phyloP scores from a whole-genome alignment of 2,888 invertebrate genomes.

The Mesorhabditis spiculigera region DNA sequence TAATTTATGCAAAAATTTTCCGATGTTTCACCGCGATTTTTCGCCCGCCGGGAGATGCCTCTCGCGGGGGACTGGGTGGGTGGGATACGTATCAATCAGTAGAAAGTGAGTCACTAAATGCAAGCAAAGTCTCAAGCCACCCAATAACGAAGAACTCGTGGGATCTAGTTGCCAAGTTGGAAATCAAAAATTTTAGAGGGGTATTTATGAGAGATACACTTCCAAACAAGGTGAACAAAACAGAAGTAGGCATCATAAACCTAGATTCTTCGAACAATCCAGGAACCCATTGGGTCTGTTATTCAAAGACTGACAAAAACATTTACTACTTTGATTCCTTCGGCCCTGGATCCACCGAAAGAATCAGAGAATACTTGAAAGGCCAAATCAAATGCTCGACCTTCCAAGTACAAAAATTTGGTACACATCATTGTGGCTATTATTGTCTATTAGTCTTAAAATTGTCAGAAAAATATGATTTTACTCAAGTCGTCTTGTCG shows the following conservation, averaged over 20 bases:
- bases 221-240: conserved; percentile 16
- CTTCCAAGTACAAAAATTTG: conserved; percentile 27
- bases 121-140: conserved; percentile 15
- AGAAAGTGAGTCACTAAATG: no score
- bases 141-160: conserved; percentile 18
- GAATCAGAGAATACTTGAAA: no score
- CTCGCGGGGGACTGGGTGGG: no score
- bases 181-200: conserved; percentile 21
- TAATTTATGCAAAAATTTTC: no score
- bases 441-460: conserved; percentile 23
- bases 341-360: no score
- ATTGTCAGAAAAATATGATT: conserved; percentile 16
- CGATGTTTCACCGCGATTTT: no score
- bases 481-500: neutral
- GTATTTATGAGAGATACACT: conserved; percentile 24
- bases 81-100: no score
- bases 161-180: conserved; percentile 15
- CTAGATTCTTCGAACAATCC: conserved; percentile 14
- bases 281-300: no score
- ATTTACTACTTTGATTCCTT: no score
- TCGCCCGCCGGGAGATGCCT: no score
- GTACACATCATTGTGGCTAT: conserved; percentile 32
- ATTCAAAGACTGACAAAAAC: no score
- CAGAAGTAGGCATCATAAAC: conserved; percentile 26
- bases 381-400: no score